Conservation (phyloP, 2,888 invertebrate genomes). For the Timema podura region DNA sequence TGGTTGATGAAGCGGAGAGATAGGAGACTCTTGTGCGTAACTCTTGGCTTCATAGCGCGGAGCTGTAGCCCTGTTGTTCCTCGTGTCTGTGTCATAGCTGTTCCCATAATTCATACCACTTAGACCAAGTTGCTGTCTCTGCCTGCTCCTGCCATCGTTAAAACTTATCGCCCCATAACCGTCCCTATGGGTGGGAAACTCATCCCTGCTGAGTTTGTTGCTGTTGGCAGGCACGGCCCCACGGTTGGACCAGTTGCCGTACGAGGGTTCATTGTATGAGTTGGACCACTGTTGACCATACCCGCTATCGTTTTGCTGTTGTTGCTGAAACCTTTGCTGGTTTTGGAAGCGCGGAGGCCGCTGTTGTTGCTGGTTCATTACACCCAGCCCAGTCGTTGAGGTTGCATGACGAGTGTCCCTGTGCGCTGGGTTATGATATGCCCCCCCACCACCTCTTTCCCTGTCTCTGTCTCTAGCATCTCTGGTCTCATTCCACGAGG, state of each 20-base stretch:
- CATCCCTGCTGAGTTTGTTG: constrained; percentile 15
- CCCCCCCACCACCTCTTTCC: constrained; percentile 7
- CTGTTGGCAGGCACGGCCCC: constrained; percentile 3
- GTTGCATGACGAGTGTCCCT: constrained; percentile 22
- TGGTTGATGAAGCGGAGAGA: not conserved
- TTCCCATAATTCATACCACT: constrained; percentile 14
- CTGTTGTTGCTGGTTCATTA: constrained; percentile 16
- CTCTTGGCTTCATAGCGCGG: constrained; percentile 1
- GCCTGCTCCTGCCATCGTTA: constrained; percentile 16
- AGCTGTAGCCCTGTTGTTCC: not conserved
- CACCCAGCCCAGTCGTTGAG: not conserved
- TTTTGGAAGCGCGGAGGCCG: constrained; percentile 33
- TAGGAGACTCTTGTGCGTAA: constrained; percentile 2
- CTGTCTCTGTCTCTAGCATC: constrained; percentile 17
- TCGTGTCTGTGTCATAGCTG: constrained; percentile 14
- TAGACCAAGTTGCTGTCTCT: constrained; percentile 7
- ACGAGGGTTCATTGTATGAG: constrained; percentile 22
- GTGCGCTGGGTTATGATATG: constrained; percentile 18
- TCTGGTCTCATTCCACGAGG: not conserved
- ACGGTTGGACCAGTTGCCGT: constrained; percentile 22
- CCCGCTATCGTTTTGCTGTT: constrained; percentile 20
- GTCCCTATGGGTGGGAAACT: constrained; percentile 19
- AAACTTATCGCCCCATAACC: constrained; percentile 12
- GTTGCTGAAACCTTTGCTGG: constrained; percentile 36
- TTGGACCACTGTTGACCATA: constrained; percentile 24